These are phyloP conservation scores for Drosophila leontia DNA, from an alignment of 1,140 invertebrate species.

Conservation along the genomic window DNA sequence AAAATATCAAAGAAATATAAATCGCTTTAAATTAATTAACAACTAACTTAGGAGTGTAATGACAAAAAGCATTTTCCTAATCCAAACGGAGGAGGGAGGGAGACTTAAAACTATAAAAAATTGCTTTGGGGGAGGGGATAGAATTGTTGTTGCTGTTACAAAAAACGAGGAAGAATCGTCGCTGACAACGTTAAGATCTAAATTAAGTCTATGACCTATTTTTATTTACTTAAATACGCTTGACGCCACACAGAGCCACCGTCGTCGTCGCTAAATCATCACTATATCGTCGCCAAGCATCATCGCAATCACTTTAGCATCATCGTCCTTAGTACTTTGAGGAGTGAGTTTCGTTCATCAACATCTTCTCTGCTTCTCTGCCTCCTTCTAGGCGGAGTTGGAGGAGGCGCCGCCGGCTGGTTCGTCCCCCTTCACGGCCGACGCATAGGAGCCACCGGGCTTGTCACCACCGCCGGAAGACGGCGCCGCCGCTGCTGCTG, in stretches of 20 bases:
- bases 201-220: constrained; percentile 80
- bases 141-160: constrained; percentile 38
- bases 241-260: constrained; percentile 69
- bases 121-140: constrained; percentile 36
- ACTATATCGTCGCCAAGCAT: constrained; percentile 56
- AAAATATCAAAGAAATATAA: constrained; percentile 59
- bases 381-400: constrained; percentile 64
- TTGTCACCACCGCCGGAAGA: constrained; percentile 40
- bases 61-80: constrained; percentile 77
- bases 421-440: constrained; percentile 79
- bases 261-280: constrained; percentile 27
- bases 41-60: constrained; percentile 77
- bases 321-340: constrained; percentile 81
- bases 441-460: constrained; percentile 66
- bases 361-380: constrained; percentile 37
- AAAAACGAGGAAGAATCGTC: constrained; percentile 75
- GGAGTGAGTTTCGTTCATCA: constrained; percentile 69
- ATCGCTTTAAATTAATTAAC: constrained; percentile 61
- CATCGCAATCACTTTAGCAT: constrained; percentile 78
- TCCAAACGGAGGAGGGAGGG: constrained; percentile 28
- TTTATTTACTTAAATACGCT: constrained; percentile 74
- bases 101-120: constrained; percentile 71
- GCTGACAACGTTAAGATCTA: constrained; percentile 74
- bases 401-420: constrained; percentile 48
- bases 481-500: constrained; percentile 1